Conservation (phyloP, 2,113 vertebrate genomes). For the Oncorhynchus tshawytscha region DNA sequence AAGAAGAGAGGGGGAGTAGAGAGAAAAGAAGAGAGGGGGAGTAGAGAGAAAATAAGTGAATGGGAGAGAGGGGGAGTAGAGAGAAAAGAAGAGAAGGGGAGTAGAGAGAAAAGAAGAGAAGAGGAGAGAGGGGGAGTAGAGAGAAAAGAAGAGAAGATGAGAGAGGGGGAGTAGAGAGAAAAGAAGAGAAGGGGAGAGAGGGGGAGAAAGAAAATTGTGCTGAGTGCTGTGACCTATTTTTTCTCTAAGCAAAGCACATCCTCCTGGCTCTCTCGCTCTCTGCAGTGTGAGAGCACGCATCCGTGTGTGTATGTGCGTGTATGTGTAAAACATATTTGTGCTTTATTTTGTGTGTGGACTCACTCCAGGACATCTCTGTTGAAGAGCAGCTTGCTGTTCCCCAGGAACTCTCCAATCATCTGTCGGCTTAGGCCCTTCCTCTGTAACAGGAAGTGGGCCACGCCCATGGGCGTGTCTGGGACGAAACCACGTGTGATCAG, state of each 20-base stretch:
- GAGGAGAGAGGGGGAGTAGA: background rate
- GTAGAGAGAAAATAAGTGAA: too few relatives aligned
- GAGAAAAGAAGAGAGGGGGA: too few relatives aligned
- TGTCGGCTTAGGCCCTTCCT: slow-evolving; percentile 83
- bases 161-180: too few relatives aligned
- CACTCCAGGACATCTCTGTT: slow-evolving; percentile 79
- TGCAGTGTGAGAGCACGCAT: slow-evolving; percentile 7
- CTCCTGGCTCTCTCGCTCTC: slow-evolving; percentile 37
- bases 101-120: background rate
- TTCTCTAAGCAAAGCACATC: slow-evolving; percentile 57
- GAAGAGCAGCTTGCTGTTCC: slow-evolving; percentile 79
- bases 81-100: too few relatives aligned
- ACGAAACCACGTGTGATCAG: slow-evolving; percentile 96
- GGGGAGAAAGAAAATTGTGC: background rate
- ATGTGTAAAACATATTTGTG: background rate
- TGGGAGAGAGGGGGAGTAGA: too few relatives aligned
- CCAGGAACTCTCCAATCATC: slow-evolving; percentile 80
- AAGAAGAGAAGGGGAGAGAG: too few relatives aligned
- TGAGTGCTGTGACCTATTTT: slow-evolving; percentile 68
- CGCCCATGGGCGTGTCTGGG: slow-evolving; percentile 94
- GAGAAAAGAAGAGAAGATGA: too few relatives aligned
- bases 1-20: too few relatives aligned
- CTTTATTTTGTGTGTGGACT: slow-evolving; percentile 43
- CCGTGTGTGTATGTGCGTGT: background rate
- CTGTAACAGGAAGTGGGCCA: slow-evolving; percentile 96